These are phyloP conservation scores for Sitobion miscanthi DNA, from an alignment of 1,140 invertebrate species.

Conservation along the genomic window DNA sequence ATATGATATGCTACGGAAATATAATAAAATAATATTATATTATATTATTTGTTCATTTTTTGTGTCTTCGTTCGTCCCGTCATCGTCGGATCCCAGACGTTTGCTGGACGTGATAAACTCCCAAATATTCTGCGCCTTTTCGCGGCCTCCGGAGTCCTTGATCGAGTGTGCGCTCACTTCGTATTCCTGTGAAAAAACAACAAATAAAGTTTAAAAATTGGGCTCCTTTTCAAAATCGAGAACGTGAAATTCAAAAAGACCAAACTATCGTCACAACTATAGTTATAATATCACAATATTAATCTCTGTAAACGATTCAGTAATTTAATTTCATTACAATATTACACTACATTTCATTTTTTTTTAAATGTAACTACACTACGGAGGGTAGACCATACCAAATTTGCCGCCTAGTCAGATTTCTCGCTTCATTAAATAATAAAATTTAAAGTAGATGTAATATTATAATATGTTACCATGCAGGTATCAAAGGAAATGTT, in stretches of 20 bases:
- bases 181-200: background rate
- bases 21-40: slow-evolving; percentile 20
- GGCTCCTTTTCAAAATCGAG: background rate
- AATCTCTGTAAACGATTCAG: background rate
- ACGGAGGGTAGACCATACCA: too few relatives aligned
- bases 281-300: background rate
- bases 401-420: too few relatives aligned
- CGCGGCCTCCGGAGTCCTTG: background rate
- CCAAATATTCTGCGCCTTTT: slow-evolving; percentile 14
- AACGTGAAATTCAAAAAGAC: background rate
- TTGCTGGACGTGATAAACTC: background rate
- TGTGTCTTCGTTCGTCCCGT: background rate
- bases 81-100: background rate
- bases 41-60: background rate
- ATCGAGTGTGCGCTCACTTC: slow-evolving; percentile 22
- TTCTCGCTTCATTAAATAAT: too few relatives aligned
- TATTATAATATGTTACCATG: too few relatives aligned
- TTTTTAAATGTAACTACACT: too few relatives aligned
- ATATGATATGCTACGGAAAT: background rate
- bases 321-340: background rate
- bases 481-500: too few relatives aligned
- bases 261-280: background rate
- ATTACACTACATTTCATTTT: background rate
- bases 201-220: background rate
- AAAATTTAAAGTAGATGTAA: too few relatives aligned